Evolutionary conservation across 2,888 invertebrate species (phyloP).

Genomic region (Drosophila vallismaia): DNA sequence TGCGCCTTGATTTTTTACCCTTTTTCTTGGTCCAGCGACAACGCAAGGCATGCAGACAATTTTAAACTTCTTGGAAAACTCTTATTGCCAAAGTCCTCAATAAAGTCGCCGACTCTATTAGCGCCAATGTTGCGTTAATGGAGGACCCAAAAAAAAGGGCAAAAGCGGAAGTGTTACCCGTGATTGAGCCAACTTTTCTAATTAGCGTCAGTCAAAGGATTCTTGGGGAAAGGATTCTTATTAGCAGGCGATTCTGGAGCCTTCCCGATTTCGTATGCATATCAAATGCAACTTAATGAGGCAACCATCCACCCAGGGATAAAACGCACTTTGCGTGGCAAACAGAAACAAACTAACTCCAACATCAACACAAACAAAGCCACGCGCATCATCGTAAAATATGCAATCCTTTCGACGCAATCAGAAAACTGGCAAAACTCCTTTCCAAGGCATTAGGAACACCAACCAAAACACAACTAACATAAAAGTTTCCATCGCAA

Average conservation of each 20-base stretch:
- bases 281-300: constrained; percentile 52
- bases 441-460: constrained; percentile 56
- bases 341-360: constrained; percentile 49
- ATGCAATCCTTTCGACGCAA: constrained; percentile 60
- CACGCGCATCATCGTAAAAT: constrained; percentile 49
- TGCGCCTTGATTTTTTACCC: constrained; percentile 57
- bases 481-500: constrained; percentile 45
- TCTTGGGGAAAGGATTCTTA: constrained; percentile 9
- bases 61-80: constrained; percentile 58
- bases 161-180: constrained; percentile 36
- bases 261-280: constrained; percentile 47
- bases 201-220: constrained; percentile 56
- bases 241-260: neutral
- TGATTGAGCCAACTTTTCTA: constrained; percentile 67
- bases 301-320: constrained; percentile 16
- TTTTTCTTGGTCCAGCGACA: constrained; percentile 30
- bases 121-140: constrained; percentile 65
- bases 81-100: constrained; percentile 60
- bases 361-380: constrained; percentile 9
- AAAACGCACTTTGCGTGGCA: constrained; percentile 44
- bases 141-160: constrained; percentile 21
- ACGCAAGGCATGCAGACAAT: constrained; percentile 51
- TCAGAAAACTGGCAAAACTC: constrained; percentile 46
- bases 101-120: constrained; percentile 60
- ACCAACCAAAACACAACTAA: constrained; percentile 58